These are phyloP conservation scores for Enteromius treurensis DNA, from an alignment of 2,797 vertebrate species.

Conservation along the genomic window DNA sequence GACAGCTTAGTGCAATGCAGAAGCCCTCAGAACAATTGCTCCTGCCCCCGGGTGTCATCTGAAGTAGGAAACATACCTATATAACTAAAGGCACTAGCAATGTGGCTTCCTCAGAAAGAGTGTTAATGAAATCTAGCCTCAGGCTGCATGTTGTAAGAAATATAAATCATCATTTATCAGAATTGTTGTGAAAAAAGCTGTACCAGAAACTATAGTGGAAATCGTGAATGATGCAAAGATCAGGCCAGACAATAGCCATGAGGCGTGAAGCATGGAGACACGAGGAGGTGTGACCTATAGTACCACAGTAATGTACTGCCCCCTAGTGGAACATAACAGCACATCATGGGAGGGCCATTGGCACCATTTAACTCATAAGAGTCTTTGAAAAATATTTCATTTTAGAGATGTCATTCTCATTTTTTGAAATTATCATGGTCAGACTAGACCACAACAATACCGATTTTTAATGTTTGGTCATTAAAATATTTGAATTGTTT, in stretches of 20 bases:
- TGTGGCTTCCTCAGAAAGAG: not conserved
- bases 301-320: constrained; percentile 60
- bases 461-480: not conserved
- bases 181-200: not conserved
- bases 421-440: not conserved
- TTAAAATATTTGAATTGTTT: not conserved
- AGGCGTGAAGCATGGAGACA: constrained; percentile 1
- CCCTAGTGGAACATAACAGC: constrained; percentile 66
- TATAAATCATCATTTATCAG: no score
- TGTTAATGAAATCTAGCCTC: not conserved
- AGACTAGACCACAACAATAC: not conserved
- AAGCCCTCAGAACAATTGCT: constrained; percentile 10
- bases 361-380: not conserved
- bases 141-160: not conserved
- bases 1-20: constrained; percentile 50
- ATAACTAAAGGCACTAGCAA: not conserved
- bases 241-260: constrained; percentile 42
- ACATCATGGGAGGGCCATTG: constrained; percentile 14
- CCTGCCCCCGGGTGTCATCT: not conserved
- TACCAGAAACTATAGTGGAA: not conserved
- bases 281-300: constrained; percentile 10
- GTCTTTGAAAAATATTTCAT: not conserved
- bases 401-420: not conserved
- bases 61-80: not conserved
- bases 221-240: constrained; percentile 13